phyloP scores from a whole-genome alignment of 2,888 invertebrate genomes.

The Yponomeuta sedellus region DNA sequence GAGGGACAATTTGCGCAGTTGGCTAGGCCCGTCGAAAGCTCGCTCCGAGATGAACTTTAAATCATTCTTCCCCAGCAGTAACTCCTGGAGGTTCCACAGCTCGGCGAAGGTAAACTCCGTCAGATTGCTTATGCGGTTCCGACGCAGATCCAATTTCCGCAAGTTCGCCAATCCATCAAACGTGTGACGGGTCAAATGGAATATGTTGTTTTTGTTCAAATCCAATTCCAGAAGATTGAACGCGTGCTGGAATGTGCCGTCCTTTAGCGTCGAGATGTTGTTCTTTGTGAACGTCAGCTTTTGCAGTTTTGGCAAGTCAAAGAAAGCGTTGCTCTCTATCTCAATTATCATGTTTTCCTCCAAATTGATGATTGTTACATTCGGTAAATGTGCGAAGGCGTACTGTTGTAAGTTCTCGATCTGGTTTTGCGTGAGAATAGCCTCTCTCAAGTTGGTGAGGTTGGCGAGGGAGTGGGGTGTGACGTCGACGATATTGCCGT shows the following conservation, averaged over 20 bases:
- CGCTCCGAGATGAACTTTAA: constrained; percentile 84
- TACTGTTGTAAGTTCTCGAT: constrained; percentile 81
- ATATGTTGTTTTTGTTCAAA: constrained; percentile 85
- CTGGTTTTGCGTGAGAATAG: constrained; percentile 81
- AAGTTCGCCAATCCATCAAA: constrained; percentile 86
- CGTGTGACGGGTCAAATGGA: constrained; percentile 83
- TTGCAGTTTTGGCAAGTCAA: constrained; percentile 82
- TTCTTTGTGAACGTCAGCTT: constrained; percentile 90
- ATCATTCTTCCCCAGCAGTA: constrained; percentile 82
- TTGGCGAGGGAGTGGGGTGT: constrained; percentile 85
- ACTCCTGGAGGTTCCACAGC: constrained; percentile 82
- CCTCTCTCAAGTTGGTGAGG: constrained; percentile 80
- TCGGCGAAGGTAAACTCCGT: constrained; percentile 88
- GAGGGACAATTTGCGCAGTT: constrained; percentile 82
- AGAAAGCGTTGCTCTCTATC: constrained; percentile 83
- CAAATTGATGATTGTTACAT: constrained; percentile 81
- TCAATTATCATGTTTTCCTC: constrained; percentile 86
- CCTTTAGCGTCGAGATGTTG: constrained; percentile 88
- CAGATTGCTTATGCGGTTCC: constrained; percentile 85
- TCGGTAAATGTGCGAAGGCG: constrained; percentile 84
- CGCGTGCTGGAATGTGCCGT: constrained; percentile 86
- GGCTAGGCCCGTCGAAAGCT: constrained; percentile 85
- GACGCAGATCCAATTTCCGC: constrained; percentile 83
- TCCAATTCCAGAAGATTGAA: constrained; percentile 87
- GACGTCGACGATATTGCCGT: constrained; percentile 83